phyloP scores from a whole-genome alignment of 2,888 invertebrate genomes.

The Xestia rhomboidea region DNA sequence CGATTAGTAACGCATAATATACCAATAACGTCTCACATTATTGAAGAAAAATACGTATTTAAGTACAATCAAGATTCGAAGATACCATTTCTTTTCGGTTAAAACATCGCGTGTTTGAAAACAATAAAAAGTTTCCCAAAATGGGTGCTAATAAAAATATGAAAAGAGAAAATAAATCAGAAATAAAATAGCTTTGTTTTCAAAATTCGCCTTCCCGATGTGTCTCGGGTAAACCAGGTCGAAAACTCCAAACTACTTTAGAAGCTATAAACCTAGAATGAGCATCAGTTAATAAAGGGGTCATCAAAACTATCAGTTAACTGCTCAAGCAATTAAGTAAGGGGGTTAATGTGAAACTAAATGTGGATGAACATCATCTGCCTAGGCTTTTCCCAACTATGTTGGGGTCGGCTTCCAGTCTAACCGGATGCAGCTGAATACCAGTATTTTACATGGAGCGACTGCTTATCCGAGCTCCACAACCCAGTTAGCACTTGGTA shows the following conservation, averaged over 20 bases:
- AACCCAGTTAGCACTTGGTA: too few relatives aligned
- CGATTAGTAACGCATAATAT: background rate
- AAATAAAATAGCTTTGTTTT: constrained; percentile 31
- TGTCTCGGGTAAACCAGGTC: constrained; percentile 30
- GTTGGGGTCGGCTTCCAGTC: too few relatives aligned
- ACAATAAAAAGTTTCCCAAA: constrained; percentile 53
- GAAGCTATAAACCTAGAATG: constrained; percentile 45
- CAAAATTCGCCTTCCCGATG: constrained; percentile 10
- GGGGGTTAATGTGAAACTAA: constrained; percentile 55
- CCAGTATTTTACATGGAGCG: too few relatives aligned
- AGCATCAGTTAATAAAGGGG: constrained; percentile 35
- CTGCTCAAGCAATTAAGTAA: constrained; percentile 64
- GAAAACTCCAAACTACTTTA: constrained; percentile 28
- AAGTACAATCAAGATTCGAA: constrained; percentile 26
- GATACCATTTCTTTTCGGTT: constrained; percentile 37
- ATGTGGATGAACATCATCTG: background rate
- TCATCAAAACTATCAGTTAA: constrained; percentile 54
- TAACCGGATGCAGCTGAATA: too few relatives aligned
- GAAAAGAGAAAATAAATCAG: constrained; percentile 48
- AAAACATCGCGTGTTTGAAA: constrained; percentile 45
- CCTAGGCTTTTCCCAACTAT: too few relatives aligned
- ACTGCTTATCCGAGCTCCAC: too few relatives aligned
- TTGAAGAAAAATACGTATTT: constrained; percentile 7
- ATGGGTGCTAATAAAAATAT: constrained; percentile 55
- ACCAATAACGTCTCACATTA: constrained; percentile 15